Conservation (phyloP, 2,888 invertebrate species). For the Hecatera dysodea region DNA sequence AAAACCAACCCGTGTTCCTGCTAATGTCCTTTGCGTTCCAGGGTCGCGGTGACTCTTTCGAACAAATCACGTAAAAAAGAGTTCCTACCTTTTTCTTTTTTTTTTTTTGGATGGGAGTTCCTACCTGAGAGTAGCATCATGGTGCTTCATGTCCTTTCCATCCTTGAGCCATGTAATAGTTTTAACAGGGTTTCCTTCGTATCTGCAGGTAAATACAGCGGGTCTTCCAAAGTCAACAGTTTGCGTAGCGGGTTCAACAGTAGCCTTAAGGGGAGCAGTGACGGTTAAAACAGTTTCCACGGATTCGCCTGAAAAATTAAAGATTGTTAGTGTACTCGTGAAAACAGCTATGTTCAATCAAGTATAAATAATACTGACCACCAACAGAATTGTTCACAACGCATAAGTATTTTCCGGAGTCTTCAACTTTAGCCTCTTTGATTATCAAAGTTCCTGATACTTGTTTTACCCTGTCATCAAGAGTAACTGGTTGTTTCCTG, state of each 20-base stretch:
- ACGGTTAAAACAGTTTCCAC: constrained; percentile 98
- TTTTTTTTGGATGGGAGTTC: too few relatives aligned
- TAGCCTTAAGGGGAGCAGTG: constrained; percentile 96
- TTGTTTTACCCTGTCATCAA: constrained; percentile 97
- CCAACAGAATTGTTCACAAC: constrained; percentile 98
- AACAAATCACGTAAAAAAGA: too few relatives aligned
- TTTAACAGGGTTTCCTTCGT: constrained; percentile 97
- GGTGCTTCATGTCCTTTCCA: constrained; percentile 96
- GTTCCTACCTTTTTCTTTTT: too few relatives aligned
- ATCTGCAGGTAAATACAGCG: constrained; percentile 97
- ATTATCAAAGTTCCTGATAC: constrained; percentile 98
- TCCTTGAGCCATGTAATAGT: constrained; percentile 98
- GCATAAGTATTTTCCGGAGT: constrained; percentile 98
- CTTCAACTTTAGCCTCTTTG: constrained; percentile 96
- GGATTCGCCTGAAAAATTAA: constrained; percentile 94
- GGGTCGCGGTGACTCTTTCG: too few relatives aligned
- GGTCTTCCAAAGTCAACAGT: constrained; percentile 98
- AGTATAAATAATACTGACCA: constrained; percentile 79
- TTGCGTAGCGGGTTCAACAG: constrained; percentile 97
- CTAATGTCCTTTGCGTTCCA: too few relatives aligned
- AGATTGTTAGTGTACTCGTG: neutral
- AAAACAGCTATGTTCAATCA: neutral
- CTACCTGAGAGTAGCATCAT: constrained; percentile 94
- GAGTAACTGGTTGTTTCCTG: constrained; percentile 96
- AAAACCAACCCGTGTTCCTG: too few relatives aligned